Evolutionary conservation across 2,113 vertebrate genomes (phyloP).

Genomic region (Strix aluco): DNA sequence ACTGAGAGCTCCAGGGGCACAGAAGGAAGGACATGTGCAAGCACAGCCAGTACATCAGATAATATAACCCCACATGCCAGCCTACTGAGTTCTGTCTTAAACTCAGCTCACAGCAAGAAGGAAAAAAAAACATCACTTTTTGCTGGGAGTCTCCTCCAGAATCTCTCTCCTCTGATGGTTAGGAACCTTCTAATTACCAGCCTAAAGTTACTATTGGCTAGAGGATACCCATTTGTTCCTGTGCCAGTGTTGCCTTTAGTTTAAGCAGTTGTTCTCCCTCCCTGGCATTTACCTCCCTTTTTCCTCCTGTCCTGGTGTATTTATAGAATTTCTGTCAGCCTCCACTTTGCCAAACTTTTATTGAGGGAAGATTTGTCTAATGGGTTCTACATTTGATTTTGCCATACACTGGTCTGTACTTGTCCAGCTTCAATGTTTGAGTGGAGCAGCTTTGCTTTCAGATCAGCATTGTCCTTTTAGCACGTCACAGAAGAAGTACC

Average conservation of each 20-base stretch:
- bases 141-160: background rate
- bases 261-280: background rate
- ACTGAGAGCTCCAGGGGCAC: background rate
- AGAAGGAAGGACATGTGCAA: background rate
- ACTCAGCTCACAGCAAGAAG: background rate
- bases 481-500: background rate
- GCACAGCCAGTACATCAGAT: background rate
- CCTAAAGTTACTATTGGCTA: background rate
- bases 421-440: background rate
- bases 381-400: background rate
- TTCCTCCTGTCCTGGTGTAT: background rate
- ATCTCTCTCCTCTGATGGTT: background rate
- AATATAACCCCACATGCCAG: background rate
- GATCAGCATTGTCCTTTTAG: background rate
- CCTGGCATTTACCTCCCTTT: background rate
- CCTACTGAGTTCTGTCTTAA: background rate
- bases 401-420: background rate
- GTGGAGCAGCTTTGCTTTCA: background rate
- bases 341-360: background rate
- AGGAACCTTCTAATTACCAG: slow-evolving; percentile 6
- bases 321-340: background rate
- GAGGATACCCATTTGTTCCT: background rate
- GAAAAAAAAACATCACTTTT: background rate
- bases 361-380: background rate
- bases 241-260: background rate